Percentiles rank a stretch among this genome's conserved stretches.
These are phyloP conservation scores for Procavia capensis DNA, from an alignment of 2,113 vertebrate genomes.

Conservation along the genomic window DNA sequence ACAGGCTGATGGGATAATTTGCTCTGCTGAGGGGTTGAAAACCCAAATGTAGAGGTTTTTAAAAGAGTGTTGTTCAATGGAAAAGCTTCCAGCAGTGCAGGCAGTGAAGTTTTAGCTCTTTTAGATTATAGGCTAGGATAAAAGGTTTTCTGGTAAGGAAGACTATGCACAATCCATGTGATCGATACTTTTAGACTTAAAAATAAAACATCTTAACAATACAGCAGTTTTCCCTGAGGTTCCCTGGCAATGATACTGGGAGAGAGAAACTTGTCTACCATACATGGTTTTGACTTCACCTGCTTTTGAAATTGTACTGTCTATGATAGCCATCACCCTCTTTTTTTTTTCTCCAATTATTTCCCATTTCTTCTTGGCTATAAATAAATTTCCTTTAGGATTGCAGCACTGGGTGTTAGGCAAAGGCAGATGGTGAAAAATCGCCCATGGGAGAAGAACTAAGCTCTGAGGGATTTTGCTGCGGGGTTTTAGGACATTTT, in stretches of 20 bases:
- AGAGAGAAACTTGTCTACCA: neutral
- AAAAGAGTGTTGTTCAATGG: conserved; percentile 68
- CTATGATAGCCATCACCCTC: neutral
- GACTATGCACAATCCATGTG: conserved; percentile 66
- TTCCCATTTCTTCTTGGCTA: neutral
- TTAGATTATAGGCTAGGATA: conserved; percentile 81
- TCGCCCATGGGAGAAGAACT: neutral
- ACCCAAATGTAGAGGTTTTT: conserved; percentile 73
- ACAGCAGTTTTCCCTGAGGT: conserved; percentile 10
- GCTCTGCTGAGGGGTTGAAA: conserved; percentile 77
- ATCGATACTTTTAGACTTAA: conserved; percentile 70
- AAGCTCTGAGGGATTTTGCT: neutral
- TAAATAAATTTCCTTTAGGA: neutral
- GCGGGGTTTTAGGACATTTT: neutral
- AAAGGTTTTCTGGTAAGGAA: conserved; percentile 70
- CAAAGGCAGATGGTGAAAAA: neutral
- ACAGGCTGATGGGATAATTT: conserved; percentile 83
- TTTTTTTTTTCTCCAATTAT: neutral
- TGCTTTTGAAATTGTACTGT: neutral
- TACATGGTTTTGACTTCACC: neutral
- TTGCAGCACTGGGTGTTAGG: neutral
- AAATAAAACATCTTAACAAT: conserved; percentile 61
- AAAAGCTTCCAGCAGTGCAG: conserved; percentile 79
- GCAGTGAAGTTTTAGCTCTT: conserved; percentile 69
- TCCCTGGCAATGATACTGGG: neutral